Base-by-base conservation (phyloP, 1,140 invertebrate species). In the Laodelphax striatellus region DNA sequence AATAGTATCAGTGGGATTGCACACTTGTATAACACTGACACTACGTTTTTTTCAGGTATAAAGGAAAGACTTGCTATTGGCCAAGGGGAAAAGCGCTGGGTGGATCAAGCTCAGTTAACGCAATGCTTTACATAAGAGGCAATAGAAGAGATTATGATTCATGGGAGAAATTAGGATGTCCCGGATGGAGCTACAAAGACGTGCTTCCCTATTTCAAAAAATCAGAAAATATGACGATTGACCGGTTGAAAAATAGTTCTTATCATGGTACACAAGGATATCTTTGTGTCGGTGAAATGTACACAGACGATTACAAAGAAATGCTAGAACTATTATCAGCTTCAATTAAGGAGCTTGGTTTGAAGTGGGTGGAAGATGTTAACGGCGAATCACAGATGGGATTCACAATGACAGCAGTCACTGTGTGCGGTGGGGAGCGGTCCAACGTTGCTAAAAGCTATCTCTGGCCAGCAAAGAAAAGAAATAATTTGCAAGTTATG, bases 391-490 rank as follows among this genome's bases (percentile, higher is more conserved):
- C 44, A 13, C 19, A 17, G 5, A 19, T 46, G 19, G 61, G 61
- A 11, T 57, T 57, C 46, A 5, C 14, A 38, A 19, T 34, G 34
- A 44, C 58, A 2, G 46, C 57, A 53, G 44, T 42, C 22, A 90
- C 83, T 10, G 76, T 88, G 63, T 72, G 81, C 9, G 76, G 82
- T 31, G 87, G 87, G 0, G 70, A 78, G 54, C 72, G 88, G 62
- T 86, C 86, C 55, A 89, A 86, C 65, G 80, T 85, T 8, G 78
- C 76, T 0, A 85, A 83, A 72, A 84, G 85, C 0, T 65, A 57
- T 56, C 28, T 65, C 2, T 21, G 28, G 16, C 62, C 64, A 11
- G 52, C 50, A 1, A 24, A 44, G 59, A 52, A 75, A 55, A 67
- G 81, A 21, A 64, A 63, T 13, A 84, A 84, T 66, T 69, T 83